Conservation (phyloP, 2,888 invertebrate species). For the Meta bourneti region DNA sequence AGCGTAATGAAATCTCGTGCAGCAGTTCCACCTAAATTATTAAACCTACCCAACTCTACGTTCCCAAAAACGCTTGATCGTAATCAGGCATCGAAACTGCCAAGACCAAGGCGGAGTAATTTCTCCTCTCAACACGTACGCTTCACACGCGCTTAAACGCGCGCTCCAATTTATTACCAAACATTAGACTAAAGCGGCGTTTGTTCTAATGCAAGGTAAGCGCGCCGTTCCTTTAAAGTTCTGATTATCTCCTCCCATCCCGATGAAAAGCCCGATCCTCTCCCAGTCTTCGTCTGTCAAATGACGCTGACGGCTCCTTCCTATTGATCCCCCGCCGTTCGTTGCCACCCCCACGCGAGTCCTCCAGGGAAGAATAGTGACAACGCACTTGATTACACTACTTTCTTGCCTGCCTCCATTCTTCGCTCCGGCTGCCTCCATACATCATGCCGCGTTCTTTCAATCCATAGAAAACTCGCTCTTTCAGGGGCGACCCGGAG, state of each 20-base stretch:
- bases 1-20: too few relatives aligned
- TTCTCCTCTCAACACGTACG: too few relatives aligned
- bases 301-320: constrained; percentile 55
- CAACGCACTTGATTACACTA: constrained; percentile 71
- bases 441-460: constrained; percentile 45
- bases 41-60: too few relatives aligned
- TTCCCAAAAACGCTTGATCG: too few relatives aligned
- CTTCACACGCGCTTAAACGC: too few relatives aligned
- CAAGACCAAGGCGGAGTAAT: too few relatives aligned
- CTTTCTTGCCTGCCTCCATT: constrained; percentile 38
- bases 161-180: too few relatives aligned
- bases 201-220: too few relatives aligned
- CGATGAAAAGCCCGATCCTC: constrained; percentile 54
- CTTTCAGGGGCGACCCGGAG: constrained; percentile 30
- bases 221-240: constrained; percentile 17
- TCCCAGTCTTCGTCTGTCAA: constrained; percentile 57
- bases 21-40: too few relatives aligned
- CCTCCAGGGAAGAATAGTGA: constrained; percentile 59
- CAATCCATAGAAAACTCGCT: constrained; percentile 52
- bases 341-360: background rate
- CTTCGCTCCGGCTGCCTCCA: constrained; percentile 33
- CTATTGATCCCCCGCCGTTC: constrained; percentile 27
- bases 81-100: too few relatives aligned
- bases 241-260: constrained; percentile 54
- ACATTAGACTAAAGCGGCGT: too few relatives aligned